Conservation (phyloP, 2,113 vertebrate genomes). For the Pelecanoides urinatrix region DNA sequence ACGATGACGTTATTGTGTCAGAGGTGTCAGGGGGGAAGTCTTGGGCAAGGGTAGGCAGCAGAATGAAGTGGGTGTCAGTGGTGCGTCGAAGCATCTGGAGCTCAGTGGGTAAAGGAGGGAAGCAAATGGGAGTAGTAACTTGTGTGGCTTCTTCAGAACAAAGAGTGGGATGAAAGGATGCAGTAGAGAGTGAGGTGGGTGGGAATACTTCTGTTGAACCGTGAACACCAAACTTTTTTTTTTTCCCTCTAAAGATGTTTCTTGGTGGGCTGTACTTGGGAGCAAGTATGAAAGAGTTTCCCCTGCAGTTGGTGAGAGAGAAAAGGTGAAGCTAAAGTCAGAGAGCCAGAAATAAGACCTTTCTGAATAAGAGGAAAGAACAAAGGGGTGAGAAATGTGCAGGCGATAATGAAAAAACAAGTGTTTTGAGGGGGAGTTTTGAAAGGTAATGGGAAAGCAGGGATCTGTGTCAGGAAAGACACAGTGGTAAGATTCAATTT, state of each 20-base stretch:
- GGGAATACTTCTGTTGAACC: not conserved
- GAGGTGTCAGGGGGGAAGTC: not conserved
- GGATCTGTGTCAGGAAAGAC: not conserved
- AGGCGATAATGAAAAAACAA: not conserved
- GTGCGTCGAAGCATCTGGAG: not conserved
- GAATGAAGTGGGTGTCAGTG: not conserved
- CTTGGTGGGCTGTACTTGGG: not conserved
- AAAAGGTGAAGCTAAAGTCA: not conserved
- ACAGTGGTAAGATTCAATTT: not conserved
- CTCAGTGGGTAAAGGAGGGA: not conserved
- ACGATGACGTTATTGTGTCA: accelerated
- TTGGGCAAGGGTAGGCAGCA: not conserved
- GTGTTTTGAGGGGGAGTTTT: not conserved
- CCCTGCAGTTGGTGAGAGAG: not conserved
- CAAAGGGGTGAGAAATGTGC: not conserved
- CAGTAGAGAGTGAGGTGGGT: not conserved
- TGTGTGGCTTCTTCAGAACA: not conserved
- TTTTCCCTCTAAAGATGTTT: not conserved
- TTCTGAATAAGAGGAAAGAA: not conserved
- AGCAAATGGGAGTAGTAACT: not conserved
- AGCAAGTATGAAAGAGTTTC: not conserved
- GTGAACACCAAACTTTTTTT: not conserved
- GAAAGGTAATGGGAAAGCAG: not conserved
- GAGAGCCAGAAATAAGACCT: not conserved
- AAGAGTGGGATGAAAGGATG: not conserved